phyloP scores from a whole-genome alignment of 2,888 invertebrate species.

The Mellilla xanthometata region DNA sequence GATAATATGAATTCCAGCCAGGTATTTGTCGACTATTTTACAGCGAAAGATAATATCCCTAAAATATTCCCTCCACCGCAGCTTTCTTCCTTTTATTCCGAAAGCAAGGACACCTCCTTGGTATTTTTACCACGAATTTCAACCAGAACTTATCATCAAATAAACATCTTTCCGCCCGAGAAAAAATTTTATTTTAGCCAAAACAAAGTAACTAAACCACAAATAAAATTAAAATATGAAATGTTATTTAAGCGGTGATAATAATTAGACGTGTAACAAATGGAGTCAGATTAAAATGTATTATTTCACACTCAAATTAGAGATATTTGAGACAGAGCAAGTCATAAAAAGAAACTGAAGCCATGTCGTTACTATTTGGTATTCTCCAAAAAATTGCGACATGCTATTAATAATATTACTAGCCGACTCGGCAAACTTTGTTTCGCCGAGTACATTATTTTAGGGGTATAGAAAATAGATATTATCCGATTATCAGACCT shows the following conservation, averaged over 20 bases:
- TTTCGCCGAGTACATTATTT: too few relatives aligned
- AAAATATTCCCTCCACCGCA: background rate
- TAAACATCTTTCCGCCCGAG: constrained; percentile 8
- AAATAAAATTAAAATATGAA: constrained; percentile 3
- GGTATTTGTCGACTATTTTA: too few relatives aligned
- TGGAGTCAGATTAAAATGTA: constrained; percentile 11
- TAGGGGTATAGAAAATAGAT: too few relatives aligned
- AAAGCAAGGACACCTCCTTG: constrained; percentile 1
- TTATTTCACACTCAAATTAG: background rate
- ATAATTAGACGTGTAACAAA: constrained; percentile 18
- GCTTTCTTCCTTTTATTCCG: background rate
- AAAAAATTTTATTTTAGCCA: constrained; percentile 1
- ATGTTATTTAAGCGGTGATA: constrained; percentile 13
- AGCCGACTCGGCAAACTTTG: too few relatives aligned
- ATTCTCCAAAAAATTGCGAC: too few relatives aligned
- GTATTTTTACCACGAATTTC: constrained; percentile 3
- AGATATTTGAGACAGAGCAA: too few relatives aligned
- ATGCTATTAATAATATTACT: too few relatives aligned
- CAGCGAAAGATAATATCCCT: constrained; percentile 1
- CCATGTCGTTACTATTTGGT: too few relatives aligned
- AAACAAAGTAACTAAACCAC: constrained; percentile 9
- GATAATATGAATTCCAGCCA: too few relatives aligned
- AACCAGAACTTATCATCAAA: constrained; percentile 4
- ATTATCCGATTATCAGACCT: too few relatives aligned
- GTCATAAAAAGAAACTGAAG: too few relatives aligned